phyloP scores from a whole-genome alignment of 2,797 vertebrate species.

The Bradypus variegatus region DNA sequence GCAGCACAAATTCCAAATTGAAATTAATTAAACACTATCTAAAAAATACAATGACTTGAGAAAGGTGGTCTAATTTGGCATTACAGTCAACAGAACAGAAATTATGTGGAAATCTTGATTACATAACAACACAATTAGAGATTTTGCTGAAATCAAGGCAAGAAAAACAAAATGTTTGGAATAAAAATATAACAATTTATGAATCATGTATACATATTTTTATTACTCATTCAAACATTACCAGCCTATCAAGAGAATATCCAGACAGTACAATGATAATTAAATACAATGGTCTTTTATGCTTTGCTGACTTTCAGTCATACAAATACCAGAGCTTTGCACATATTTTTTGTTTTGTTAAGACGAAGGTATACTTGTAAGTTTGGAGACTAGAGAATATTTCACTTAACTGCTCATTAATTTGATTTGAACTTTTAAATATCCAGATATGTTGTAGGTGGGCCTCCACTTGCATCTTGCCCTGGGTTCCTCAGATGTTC shows the following conservation, averaged over 20 bases:
- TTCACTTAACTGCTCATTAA: not conserved
- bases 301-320: not conserved
- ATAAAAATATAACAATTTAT: slow-evolving; percentile 8
- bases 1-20: slow-evolving; percentile 42
- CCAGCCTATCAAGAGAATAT: not conserved
- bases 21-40: slow-evolving; percentile 60
- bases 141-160: slow-evolving; percentile 37
- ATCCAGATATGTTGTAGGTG: not conserved
- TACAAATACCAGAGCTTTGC: not conserved
- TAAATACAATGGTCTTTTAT: not conserved
- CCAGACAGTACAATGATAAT: not conserved
- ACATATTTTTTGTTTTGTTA: not conserved
- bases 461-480: not conserved
- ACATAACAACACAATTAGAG: not conserved
- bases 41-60: slow-evolving; percentile 42
- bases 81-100: slow-evolving; percentile 28
- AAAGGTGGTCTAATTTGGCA: slow-evolving; percentile 36
- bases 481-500: not conserved
- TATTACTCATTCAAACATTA: not conserved
- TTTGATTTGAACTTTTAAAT: slow-evolving; percentile 1
- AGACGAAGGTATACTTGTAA: not conserved
- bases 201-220: not conserved
- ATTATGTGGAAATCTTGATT: slow-evolving; percentile 22
- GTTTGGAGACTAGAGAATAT: not conserved
- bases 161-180: slow-evolving; percentile 31